Evolutionary conservation across 1,140 invertebrate genomes (phyloP), one percentile per base, ranked within the genome.

Genomic region (Matsumurasca onukii): DNA sequence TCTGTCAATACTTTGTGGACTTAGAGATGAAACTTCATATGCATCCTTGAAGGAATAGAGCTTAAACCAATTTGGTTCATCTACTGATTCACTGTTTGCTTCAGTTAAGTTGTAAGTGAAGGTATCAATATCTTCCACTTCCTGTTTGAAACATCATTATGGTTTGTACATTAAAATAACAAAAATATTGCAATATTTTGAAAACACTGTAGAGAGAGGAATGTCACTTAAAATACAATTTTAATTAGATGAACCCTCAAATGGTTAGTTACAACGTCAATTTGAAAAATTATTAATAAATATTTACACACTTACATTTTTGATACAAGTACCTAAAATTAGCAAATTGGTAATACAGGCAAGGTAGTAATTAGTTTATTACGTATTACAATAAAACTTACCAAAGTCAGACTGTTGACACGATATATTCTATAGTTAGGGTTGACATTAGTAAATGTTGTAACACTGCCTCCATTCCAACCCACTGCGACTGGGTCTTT

Each of bases 351-450:
- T 55, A 24, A 55, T 13, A 9, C 24, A 55, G 5, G 24, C 24
- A 55, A 12, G 5, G 12, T 55, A 22, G 24, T 9, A 9, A n/a
- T 12, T 13, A n/a, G 22, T 55, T 55, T 12, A n/a, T 13, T 55
- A 55, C 9, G 9, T 22, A 9, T 55, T n/a, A 55, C 29, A 17
- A 2, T 2, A 59, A n/a, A 25, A 82, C 86, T 86, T 80, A 90
- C 88, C 70, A 80, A 88, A 67, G 80, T 84, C 3, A 75, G 76
- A 13, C 80, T 76, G 73, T 93, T 86, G 0, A 93, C 80, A 1
- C 82, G 80, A 73, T 91, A 93, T 2, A 94, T 83, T 73, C 89
- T 86, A 75, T 93, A 97, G 64, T 92, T 93, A 9, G 92, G 88
- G 81, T 95, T 95, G 66, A 91, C 84, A 69, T 86, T 75, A 0